Percentiles rank a stretch among this genome's conserved stretches.
These are phyloP conservation scores for Mythimna impura DNA, from an alignment of 2,888 invertebrate species.

Conservation along the genomic window DNA sequence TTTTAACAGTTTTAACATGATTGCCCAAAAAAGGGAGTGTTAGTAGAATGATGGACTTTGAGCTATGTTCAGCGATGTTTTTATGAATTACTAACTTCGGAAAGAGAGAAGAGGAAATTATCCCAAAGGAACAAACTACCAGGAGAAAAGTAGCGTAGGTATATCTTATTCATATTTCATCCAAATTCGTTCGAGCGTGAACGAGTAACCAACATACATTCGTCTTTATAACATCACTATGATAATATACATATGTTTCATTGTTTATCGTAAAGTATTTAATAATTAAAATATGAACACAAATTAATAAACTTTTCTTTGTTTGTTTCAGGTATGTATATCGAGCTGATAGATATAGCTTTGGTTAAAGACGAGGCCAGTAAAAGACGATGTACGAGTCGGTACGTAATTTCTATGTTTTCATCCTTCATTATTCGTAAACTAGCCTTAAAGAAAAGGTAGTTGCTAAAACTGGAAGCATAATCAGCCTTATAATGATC, in stretches of 20 bases:
- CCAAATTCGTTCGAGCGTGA: too few relatives aligned
- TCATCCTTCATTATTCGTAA: not conserved
- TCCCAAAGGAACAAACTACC: too few relatives aligned
- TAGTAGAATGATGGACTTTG: not conserved
- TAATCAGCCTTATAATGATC: not conserved
- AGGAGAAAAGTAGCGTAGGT: too few relatives aligned
- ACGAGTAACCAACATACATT: too few relatives aligned
- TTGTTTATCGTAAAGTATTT: not conserved
- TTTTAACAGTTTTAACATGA: not conserved
- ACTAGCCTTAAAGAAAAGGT: too few relatives aligned
- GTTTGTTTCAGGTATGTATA: slow-evolving; percentile 52
- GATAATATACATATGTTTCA: too few relatives aligned
- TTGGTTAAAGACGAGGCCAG: not conserved
- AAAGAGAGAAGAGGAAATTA: too few relatives aligned
- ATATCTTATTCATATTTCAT: too few relatives aligned
- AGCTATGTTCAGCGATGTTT: not conserved
- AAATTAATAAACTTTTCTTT: slow-evolving; percentile 4
- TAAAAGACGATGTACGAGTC: not conserved
- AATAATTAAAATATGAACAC: not conserved
- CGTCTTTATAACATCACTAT: too few relatives aligned
- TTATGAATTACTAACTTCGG: too few relatives aligned
- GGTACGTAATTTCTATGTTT: not conserved
- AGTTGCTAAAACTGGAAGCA: too few relatives aligned
- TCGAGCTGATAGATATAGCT: not conserved
- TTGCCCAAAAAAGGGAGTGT: not conserved